Conservation (phyloP, 2,888 invertebrate genomes). For the Drosophila infuscata region DNA sequence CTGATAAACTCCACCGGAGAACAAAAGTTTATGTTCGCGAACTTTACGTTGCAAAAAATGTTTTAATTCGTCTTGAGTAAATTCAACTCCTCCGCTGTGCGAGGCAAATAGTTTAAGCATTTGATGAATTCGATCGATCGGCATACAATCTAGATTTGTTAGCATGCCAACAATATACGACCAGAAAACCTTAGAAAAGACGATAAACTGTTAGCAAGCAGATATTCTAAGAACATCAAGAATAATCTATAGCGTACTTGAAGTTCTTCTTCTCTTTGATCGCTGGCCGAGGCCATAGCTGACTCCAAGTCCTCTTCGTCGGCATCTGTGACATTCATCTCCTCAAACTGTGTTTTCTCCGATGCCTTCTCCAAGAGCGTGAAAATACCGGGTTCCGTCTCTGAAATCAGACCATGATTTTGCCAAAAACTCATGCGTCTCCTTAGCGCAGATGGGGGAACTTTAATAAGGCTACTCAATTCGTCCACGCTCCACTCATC, state of each 20-base stretch:
- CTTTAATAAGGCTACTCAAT: constrained; percentile 92
- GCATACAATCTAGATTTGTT: constrained; percentile 96
- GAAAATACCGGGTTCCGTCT: constrained; percentile 91
- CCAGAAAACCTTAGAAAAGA: constrained; percentile 89
- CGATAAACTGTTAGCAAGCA: background rate
- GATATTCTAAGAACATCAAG: background rate
- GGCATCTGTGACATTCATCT: constrained; percentile 87
- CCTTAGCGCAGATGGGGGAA: constrained; percentile 93
- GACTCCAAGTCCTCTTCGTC: constrained; percentile 97
- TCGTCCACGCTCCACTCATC: constrained; percentile 95
- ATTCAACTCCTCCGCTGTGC: constrained; percentile 95
- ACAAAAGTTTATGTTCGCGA: constrained; percentile 93
- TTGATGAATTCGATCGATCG: constrained; percentile 96
- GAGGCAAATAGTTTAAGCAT: constrained; percentile 99
- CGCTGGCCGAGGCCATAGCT: constrained; percentile 97
- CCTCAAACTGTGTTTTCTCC: constrained; percentile 86
- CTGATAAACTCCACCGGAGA: constrained; percentile 94
- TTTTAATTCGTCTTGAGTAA: constrained; percentile 94
- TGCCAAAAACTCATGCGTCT: constrained; percentile 97
- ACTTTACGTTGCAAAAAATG: constrained; percentile 97
- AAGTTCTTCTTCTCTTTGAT: constrained; percentile 96
- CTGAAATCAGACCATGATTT: constrained; percentile 94
- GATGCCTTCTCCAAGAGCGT: constrained; percentile 89
- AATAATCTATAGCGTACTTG: constrained; percentile 86
- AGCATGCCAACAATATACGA: constrained; percentile 98